Conservation (phyloP, 2,888 invertebrate genomes). For the Dione juno region DNA sequence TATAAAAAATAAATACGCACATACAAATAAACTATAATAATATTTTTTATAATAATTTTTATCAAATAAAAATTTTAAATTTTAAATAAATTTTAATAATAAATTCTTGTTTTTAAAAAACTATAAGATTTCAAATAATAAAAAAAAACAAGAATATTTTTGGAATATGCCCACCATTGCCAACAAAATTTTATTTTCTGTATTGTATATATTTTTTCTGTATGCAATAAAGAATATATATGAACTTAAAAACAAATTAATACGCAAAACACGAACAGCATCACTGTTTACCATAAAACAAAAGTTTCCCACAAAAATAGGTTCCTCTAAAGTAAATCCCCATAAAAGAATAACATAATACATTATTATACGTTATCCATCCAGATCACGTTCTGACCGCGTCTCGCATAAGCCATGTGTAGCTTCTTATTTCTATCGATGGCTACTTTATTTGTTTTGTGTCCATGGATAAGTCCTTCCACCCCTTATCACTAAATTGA, state of each 20-base stretch:
- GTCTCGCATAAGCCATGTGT: conserved; percentile 41
- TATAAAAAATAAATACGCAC: too few relatives aligned
- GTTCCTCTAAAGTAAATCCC: conserved; percentile 14
- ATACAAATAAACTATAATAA: too few relatives aligned
- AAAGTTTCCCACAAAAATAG: not conserved
- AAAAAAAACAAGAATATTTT: too few relatives aligned
- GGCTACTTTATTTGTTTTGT: conserved; percentile 67
- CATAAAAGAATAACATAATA: conserved; percentile 22
- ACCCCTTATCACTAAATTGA: conserved; percentile 77
- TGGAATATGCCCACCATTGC: too few relatives aligned
- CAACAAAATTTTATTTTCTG: too few relatives aligned
- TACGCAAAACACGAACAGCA: not conserved
- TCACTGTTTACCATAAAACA: not conserved
- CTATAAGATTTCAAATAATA: too few relatives aligned
- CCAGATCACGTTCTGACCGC: conserved; percentile 38
- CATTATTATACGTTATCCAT: conserved; percentile 25
- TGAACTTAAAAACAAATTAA: not conserved
- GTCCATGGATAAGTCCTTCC: conserved; percentile 62
- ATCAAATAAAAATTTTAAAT: too few relatives aligned
- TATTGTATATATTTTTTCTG: too few relatives aligned
- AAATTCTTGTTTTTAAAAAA: too few relatives aligned
- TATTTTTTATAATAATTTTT: too few relatives aligned
- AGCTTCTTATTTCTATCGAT: conserved; percentile 55
- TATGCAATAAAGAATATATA: too few relatives aligned
- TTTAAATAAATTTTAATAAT: too few relatives aligned